Conservation (phyloP, 2,888 invertebrate species). For the Siphonodentalium dalli region DNA sequence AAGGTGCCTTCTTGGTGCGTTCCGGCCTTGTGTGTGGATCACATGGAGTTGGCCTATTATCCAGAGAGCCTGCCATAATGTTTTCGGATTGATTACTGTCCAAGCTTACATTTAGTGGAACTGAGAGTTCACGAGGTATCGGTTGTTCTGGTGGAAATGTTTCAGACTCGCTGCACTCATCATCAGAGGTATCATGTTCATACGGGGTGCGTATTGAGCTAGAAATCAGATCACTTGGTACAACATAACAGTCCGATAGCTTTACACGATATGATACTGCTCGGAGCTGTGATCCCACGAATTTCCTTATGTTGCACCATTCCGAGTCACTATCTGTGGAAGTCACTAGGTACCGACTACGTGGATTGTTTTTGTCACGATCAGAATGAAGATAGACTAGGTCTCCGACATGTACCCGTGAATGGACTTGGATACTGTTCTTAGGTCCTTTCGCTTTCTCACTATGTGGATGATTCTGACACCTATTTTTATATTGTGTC, state of each 20-base stretch:
- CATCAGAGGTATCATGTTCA: too few relatives aligned
- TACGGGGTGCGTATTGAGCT: too few relatives aligned
- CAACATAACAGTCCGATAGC: constrained; percentile 24
- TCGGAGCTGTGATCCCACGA: constrained; percentile 26
- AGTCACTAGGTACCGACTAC: constrained; percentile 28
- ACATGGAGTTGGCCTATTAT: too few relatives aligned
- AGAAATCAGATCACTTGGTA: too few relatives aligned
- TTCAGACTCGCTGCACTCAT: too few relatives aligned
- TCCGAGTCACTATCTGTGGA: constrained; percentile 12
- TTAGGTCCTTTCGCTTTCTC: constrained; percentile 26
- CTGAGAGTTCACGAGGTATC: too few relatives aligned
- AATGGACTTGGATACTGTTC: background rate
- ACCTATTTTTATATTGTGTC: constrained; percentile 19
- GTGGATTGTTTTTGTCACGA: constrained; percentile 16
- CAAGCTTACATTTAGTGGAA: too few relatives aligned
- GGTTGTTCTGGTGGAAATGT: too few relatives aligned
- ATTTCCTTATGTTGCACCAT: constrained; percentile 31
- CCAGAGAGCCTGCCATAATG: too few relatives aligned
- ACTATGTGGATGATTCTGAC: constrained; percentile 28
- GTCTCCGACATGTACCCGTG: constrained; percentile 22
- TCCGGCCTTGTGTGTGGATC: too few relatives aligned
- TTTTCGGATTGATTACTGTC: too few relatives aligned
- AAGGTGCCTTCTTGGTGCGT: too few relatives aligned
- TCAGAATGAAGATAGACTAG: constrained; percentile 27
- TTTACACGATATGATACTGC: constrained; percentile 27